Percentiles rank a stretch among this genome's conserved stretches.
These are phyloP conservation scores for Zoanthus gigantus DNA, from an alignment of 92 coral and sea anemone genomes.

Conservation along the genomic window DNA sequence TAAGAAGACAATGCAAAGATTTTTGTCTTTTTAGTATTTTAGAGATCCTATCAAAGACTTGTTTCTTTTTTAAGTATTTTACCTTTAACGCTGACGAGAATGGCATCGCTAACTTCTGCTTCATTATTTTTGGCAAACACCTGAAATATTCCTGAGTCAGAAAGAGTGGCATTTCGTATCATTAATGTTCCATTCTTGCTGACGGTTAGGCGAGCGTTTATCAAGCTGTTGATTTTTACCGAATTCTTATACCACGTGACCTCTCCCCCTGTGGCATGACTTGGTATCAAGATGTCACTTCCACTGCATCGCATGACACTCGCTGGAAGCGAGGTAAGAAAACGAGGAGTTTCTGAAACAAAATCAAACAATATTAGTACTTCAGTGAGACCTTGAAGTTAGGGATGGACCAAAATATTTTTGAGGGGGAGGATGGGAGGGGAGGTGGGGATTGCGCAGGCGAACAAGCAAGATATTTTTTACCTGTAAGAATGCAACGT, in stretches of 20 bases:
- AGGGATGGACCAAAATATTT: too few relatives aligned
- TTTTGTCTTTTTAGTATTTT: background rate
- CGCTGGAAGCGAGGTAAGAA: slow-evolving; percentile 20
- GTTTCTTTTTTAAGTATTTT: background rate
- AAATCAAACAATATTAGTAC: background rate
- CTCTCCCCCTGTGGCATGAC: slow-evolving; percentile 11
- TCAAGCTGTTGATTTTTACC: background rate
- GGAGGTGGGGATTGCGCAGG: too few relatives aligned
- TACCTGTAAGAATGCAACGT: too few relatives aligned
- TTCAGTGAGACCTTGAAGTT: too few relatives aligned
- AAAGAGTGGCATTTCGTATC: slow-evolving; percentile 32
- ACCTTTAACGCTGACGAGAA: slow-evolving; percentile 13
- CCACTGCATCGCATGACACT: slow-evolving; percentile 10
- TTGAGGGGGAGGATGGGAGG: too few relatives aligned
- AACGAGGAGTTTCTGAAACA: slow-evolving; percentile 11
- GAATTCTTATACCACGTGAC: slow-evolving; percentile 38
- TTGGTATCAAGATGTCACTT: slow-evolving; percentile 27
- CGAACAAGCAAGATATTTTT: too few relatives aligned
- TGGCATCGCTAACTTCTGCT: slow-evolving; percentile 21
- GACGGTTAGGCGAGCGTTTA: slow-evolving; percentile 12
- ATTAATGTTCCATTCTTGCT: slow-evolving; percentile 6
- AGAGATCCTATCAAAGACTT: background rate
- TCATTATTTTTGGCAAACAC: slow-evolving; percentile 1
- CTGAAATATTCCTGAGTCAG: slow-evolving; percentile 35
- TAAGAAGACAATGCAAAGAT: too few relatives aligned